Percentiles rank a stretch among this genome's conserved stretches.
Evolutionary conservation across 2,888 invertebrate genomes (phyloP).

Genomic region (Heterodera filipjevi): DNA sequence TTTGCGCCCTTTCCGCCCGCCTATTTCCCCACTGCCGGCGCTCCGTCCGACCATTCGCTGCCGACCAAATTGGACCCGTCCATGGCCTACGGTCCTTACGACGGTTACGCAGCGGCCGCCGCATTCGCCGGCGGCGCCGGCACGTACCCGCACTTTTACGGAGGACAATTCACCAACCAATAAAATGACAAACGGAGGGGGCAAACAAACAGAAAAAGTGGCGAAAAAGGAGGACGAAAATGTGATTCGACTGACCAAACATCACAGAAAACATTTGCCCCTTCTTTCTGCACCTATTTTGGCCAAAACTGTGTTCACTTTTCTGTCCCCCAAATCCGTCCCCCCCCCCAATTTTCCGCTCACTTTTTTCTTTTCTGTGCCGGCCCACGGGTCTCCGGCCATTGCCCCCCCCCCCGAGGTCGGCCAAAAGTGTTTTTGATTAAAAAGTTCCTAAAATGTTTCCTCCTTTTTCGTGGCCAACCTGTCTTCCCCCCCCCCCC

Average conservation of each 20-base stretch:
- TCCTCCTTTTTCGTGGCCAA: too few relatives aligned
- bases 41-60: background rate
- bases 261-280: background rate
- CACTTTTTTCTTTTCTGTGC: background rate
- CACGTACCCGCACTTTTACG: slow-evolving; percentile 7
- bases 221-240: background rate
- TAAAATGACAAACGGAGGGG: background rate
- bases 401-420: background rate
- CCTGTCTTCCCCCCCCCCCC: background rate
- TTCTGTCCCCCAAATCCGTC: background rate
- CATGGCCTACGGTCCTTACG: background rate
- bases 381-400: background rate
- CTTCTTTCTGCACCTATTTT: background rate
- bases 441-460: too few relatives aligned
- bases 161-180: background rate
- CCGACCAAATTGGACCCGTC: background rate
- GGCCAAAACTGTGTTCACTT: slow-evolving; percentile 4
- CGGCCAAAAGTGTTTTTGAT: too few relatives aligned
- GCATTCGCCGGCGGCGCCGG: background rate
- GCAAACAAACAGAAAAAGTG: background rate
- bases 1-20: background rate
- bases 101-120: background rate
- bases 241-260: background rate
- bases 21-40: background rate
- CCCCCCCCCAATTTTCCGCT: background rate